phyloP scores from a whole-genome alignment of 2,113 vertebrate genomes.

The Coptodon rendalli region DNA sequence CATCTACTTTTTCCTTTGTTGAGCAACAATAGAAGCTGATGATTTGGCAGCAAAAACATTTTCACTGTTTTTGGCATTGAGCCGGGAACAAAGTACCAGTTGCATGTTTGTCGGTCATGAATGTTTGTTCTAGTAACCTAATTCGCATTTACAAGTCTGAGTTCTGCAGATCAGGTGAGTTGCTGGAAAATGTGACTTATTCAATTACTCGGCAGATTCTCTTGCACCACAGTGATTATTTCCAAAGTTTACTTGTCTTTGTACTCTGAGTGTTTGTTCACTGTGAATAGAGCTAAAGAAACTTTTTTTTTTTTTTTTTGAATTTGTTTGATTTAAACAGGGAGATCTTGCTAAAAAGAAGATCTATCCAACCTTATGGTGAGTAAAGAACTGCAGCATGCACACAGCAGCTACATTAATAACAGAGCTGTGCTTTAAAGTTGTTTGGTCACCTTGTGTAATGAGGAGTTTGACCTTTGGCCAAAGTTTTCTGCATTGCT shows the following conservation, averaged over 20 bases:
- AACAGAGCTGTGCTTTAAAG: neutral
- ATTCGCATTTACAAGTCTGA: neutral
- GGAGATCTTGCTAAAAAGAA: conserved; percentile 85
- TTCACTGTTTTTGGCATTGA: neutral
- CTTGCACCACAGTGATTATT: neutral
- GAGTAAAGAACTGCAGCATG: conserved; percentile 12
- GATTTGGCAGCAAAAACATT: neutral
- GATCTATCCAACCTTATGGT: conserved; percentile 85
- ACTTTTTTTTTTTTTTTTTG: fast-evolving
- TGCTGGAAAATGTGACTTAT: neutral
- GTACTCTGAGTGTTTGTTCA: neutral
- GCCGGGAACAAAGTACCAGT: neutral
- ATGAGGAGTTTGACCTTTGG: neutral
- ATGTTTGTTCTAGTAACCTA: neutral
- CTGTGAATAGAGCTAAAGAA: neutral
- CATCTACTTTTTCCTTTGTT: conserved; percentile 3
- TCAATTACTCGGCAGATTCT: neutral
- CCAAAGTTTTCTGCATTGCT: neutral
- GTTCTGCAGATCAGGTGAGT: neutral
- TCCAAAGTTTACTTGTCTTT: conserved; percentile 14
- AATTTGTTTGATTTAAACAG: conserved; percentile 42
- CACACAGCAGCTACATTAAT: neutral
- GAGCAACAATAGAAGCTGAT: neutral
- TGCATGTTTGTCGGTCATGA: neutral
- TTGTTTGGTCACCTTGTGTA: neutral